Conservation (phyloP, 2,113 vertebrate species). For the Scalopus aquaticus region DNA sequence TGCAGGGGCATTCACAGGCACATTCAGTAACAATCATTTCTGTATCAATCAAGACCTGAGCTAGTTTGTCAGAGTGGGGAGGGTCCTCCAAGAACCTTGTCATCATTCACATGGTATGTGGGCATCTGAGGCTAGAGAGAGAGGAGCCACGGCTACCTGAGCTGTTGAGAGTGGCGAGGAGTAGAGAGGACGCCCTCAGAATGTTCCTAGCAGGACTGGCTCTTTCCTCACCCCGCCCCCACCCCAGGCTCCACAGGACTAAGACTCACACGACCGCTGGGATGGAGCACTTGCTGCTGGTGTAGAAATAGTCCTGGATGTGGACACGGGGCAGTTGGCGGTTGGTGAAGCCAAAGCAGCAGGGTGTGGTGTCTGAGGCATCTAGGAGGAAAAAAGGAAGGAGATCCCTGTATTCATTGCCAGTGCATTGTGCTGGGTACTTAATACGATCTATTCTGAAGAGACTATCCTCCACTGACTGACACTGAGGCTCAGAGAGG, state of each 20-base stretch:
- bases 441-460: not conserved
- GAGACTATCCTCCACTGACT: not conserved
- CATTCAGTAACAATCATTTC: not conserved
- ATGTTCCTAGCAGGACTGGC: not conserved
- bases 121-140: not conserved
- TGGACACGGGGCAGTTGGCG: constrained; percentile 56
- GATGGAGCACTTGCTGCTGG: constrained; percentile 76
- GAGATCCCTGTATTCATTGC: not conserved
- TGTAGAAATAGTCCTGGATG: constrained; percentile 77
- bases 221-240: not conserved
- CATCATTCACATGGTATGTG: not conserved
- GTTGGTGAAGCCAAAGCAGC: constrained; percentile 72
- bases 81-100: not conserved
- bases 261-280: constrained; percentile 76
- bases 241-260: not conserved
- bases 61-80: not conserved
- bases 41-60: not conserved
- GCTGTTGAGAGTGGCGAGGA: not conserved
- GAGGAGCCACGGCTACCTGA: not conserved
- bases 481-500: constrained; percentile 21
- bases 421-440: not conserved
- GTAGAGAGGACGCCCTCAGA: not conserved
- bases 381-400: constrained; percentile 52
- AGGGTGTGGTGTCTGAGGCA: constrained; percentile 75
- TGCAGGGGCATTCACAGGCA: not conserved